A percentile compares a stretch with the other conserved stretches of the same genome.
These are phyloP conservation scores for Xestia sexstrigata DNA, from an alignment of 2,888 invertebrate species.

Conservation along the genomic window DNA sequence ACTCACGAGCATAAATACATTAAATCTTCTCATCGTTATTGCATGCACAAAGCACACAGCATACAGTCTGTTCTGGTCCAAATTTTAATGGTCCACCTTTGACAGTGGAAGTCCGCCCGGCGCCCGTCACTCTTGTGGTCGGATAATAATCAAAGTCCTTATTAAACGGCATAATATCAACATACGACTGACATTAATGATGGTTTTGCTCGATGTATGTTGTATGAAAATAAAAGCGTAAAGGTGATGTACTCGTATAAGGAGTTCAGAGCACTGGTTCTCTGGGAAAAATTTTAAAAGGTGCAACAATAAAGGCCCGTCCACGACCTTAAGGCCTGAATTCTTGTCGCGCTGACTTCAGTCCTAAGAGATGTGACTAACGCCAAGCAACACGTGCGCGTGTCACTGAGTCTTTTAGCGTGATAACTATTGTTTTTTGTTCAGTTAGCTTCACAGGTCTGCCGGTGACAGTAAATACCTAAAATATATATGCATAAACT, in stretches of 20 bases:
- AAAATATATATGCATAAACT: background rate
- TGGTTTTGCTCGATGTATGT: background rate
- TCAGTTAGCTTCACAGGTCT: too few species aligned
- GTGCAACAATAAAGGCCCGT: background rate
- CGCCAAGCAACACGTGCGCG: background rate
- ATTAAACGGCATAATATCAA: conserved; percentile 12
- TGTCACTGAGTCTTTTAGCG: background rate
- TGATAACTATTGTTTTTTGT: too few species aligned
- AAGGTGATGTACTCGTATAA: too few species aligned
- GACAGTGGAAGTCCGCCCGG: background rate
- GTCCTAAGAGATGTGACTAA: background rate
- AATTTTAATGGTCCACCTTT: conserved; percentile 26
- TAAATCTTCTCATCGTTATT: background rate
- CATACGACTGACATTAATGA: background rate
- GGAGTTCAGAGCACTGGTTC: background rate
- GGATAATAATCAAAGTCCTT: conserved; percentile 16
- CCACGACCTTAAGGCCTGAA: background rate
- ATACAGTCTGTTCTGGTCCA: background rate
- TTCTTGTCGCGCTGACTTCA: too few species aligned
- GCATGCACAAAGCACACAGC: background rate
- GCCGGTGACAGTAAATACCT: background rate
- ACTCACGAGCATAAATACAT: too few species aligned
- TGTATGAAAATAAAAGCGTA: background rate
- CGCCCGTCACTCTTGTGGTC: background rate
- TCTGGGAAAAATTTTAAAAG: background rate